Conservation (phyloP, 1,140 invertebrate species). For the Tyrophagus putrescentiae region DNA sequence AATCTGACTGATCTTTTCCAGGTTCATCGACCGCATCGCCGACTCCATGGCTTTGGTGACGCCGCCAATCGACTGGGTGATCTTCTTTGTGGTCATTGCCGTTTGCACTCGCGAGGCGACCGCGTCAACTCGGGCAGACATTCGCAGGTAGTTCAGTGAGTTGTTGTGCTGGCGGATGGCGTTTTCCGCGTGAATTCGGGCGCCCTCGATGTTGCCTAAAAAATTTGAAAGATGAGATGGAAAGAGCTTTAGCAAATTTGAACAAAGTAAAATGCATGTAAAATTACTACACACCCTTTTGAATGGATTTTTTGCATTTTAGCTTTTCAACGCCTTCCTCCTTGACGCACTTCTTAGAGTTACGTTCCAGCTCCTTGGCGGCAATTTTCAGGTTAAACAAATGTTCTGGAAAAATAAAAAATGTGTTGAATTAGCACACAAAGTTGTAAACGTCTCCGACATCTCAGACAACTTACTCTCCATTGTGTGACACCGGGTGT, state of each 20-base stretch:
- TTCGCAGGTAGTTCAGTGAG: conserved; percentile 84
- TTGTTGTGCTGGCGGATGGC: conserved; percentile 98
- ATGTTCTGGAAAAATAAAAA: conserved; percentile 44
- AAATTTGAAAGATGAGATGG: background rate
- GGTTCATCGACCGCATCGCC: conserved; percentile 99
- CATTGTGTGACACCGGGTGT: too few relatives aligned
- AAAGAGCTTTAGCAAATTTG: background rate
- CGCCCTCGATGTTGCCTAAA: conserved; percentile 74
- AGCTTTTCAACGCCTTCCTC: conserved; percentile 88
- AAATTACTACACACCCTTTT: conserved; percentile 45
- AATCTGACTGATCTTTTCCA: conserved; percentile 89
- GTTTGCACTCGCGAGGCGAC: conserved; percentile 92
- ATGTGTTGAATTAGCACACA: too few relatives aligned
- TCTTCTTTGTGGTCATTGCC: conserved; percentile 71
- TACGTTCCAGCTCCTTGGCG: conserved; percentile 86
- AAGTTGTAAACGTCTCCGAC: too few relatives aligned
- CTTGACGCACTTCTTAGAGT: conserved; percentile 95
- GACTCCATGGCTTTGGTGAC: conserved; percentile 99
- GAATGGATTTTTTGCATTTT: conserved; percentile 92
- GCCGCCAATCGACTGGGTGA: conserved; percentile 69
- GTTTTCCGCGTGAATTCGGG: conserved; percentile 96
- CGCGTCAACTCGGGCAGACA: conserved; percentile 95
- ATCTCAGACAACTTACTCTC: too few relatives aligned
- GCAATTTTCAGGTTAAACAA: conserved; percentile 97
- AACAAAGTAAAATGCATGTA: background rate